phyloP scores from a whole-genome alignment of 2,113 vertebrate species.

The Lucifuga dentata region DNA sequence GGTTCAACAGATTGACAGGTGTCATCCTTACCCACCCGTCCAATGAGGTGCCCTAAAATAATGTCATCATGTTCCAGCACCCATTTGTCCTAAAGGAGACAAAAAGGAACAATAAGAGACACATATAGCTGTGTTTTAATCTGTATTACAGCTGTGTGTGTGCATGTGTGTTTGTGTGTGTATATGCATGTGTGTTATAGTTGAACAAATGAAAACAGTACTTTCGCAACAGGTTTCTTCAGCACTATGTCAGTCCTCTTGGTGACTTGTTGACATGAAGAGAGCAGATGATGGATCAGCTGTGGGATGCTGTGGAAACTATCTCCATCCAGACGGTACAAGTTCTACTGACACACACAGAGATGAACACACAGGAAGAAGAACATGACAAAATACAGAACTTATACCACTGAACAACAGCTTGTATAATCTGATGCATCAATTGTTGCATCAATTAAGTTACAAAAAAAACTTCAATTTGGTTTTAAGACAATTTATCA shows the following conservation, averaged over 20 bases:
- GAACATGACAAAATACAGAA: no score
- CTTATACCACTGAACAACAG: no score
- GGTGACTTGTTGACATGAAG: constrained; percentile 87
- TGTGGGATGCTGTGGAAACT: constrained; percentile 89
- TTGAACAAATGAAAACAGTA: no score
- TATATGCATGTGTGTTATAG: background rate
- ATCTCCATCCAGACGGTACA: constrained; percentile 93
- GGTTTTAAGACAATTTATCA: no score
- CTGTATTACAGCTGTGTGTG: background rate
- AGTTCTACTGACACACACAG: constrained; percentile 81
- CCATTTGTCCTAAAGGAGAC: constrained; percentile 92
- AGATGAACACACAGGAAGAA: constrained; percentile 9
- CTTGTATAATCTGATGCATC: no score
- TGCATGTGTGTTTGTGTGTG: background rate
- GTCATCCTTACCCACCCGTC: constrained; percentile 84
- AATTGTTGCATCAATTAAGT: no score
- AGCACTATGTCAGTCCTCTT: constrained; percentile 86
- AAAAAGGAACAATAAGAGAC: constrained; percentile 7
- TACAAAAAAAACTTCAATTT: no score
- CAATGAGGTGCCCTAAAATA: constrained; percentile 91
- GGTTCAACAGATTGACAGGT: no score
- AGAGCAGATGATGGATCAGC: constrained; percentile 88
- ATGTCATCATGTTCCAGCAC: constrained; percentile 93
- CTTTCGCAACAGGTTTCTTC: constrained; percentile 88
- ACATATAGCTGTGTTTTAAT: background rate